These are phyloP conservation scores for Apodemia zela DNA, from an alignment of 2,888 invertebrate species.

Conservation along the genomic window DNA sequence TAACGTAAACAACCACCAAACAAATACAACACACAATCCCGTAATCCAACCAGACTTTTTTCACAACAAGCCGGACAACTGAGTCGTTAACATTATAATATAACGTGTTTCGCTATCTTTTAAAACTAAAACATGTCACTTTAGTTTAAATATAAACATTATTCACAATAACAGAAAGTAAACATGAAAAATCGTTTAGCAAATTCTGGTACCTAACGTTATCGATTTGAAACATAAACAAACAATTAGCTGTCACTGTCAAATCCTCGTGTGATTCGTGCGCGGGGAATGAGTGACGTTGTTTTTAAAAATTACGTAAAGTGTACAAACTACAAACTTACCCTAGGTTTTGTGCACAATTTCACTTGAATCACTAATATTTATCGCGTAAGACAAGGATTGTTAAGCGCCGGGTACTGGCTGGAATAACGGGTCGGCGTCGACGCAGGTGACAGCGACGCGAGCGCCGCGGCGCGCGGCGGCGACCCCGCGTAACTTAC, in stretches of 20 bases:
- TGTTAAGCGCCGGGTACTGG: slow-evolving; percentile 33
- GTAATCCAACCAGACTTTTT: slow-evolving; percentile 37
- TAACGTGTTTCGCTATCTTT: slow-evolving; percentile 10
- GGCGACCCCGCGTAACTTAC: slow-evolving; percentile 49
- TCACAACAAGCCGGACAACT: slow-evolving; percentile 45
- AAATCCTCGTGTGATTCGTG: slow-evolving; percentile 41
- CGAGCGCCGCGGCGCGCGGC: slow-evolving; percentile 66
- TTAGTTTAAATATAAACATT: not conserved
- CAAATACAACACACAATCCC: slow-evolving; percentile 29
- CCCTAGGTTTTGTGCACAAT: not conserved
- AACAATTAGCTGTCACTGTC: slow-evolving; percentile 54
- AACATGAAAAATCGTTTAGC: not conserved
- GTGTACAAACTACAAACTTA: not conserved
- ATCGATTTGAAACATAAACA: slow-evolving; percentile 47
- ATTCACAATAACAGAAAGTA: not conserved
- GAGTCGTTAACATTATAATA: slow-evolving; percentile 35
- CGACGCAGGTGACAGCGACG: slow-evolving; percentile 49
- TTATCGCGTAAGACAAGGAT: slow-evolving; percentile 21
- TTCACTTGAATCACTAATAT: slow-evolving; percentile 3
- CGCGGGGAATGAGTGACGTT: slow-evolving; percentile 23
- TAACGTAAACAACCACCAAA: slow-evolving; percentile 27
- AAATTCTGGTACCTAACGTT: not conserved
- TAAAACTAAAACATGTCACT: not conserved
- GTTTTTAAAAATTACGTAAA: slow-evolving; percentile 28
- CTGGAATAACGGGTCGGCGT: slow-evolving; percentile 40